Conservation (phyloP, 2,888 invertebrate species). For the Aspidiotus destructor region DNA sequence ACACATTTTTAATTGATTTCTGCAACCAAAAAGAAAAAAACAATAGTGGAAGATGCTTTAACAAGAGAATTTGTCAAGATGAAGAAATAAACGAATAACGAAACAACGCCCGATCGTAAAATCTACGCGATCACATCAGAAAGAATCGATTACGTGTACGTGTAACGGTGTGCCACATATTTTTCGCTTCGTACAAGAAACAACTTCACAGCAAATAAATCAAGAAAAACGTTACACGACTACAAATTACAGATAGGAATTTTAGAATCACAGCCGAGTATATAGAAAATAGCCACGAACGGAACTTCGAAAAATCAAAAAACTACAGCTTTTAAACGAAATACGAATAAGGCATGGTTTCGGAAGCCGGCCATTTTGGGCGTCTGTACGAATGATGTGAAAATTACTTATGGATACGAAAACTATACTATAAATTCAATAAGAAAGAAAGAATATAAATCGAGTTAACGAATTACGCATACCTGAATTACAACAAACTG, state of each 20-base stretch:
- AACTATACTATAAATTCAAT: not conserved
- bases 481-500: constrained; percentile 12
- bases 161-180: constrained; percentile 2
- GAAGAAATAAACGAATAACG: not conserved
- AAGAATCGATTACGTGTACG: constrained; percentile 2
- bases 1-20: constrained; percentile 46
- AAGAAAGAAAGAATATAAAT: not conserved
- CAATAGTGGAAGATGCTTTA: not conserved
- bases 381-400: constrained; percentile 10
- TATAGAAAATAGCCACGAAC: not conserved
- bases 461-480: constrained; percentile 1
- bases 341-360: constrained; percentile 21
- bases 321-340: not conserved
- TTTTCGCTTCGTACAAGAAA: not conserved
- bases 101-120: not conserved
- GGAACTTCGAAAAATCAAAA: not conserved
- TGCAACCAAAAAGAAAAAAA: constrained; percentile 7
- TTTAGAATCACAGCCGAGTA: not conserved
- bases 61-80: too few species aligned
- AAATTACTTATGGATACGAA: not conserved
- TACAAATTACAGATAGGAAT: not conserved
- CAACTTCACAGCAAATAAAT: not conserved
- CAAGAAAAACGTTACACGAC: not conserved
- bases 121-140: not conserved
- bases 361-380: constrained; percentile 31